Evolutionary conservation across 2,888 invertebrate species (phyloP).

Genomic region (Scelioninae gen. 1): DNA sequence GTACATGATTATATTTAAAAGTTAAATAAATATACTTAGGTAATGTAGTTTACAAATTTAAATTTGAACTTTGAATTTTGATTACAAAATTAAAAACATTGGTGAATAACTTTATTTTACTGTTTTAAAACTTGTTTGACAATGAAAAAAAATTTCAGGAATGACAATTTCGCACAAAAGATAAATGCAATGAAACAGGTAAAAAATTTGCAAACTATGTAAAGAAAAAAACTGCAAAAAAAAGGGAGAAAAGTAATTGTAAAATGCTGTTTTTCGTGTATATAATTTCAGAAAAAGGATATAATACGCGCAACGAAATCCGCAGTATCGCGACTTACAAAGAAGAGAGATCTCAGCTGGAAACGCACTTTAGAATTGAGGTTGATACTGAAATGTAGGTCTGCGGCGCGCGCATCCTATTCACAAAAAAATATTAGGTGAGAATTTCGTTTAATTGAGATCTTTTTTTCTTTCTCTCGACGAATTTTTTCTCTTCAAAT

Average conservation of each 20-base stretch:
- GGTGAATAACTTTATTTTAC: no score
- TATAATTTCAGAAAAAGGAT: slow-evolving; percentile 32
- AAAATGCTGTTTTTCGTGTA: slow-evolving; percentile 38
- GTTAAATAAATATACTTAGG: no score
- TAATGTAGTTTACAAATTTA: no score
- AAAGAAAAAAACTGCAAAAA: not conserved
- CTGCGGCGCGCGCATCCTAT: slow-evolving; percentile 34
- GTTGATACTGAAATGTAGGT: slow-evolving; percentile 56
- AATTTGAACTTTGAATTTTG: no score
- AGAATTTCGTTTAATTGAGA: slow-evolving; percentile 57
- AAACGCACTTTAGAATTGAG: slow-evolving; percentile 58
- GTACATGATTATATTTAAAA: no score
- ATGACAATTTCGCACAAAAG: not conserved
- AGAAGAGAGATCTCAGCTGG: slow-evolving; percentile 49
- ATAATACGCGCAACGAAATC: slow-evolving; percentile 35
- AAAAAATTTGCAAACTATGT: not conserved
- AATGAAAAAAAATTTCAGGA: not conserved
- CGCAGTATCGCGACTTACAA: slow-evolving; percentile 36
- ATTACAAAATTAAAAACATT: no score
- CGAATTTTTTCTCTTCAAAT: slow-evolving; percentile 29
- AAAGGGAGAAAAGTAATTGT: slow-evolving; percentile 14
- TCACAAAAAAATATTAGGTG: slow-evolving; percentile 51
- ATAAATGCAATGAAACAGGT: not conserved
- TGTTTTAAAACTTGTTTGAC: no score
- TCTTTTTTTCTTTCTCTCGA: slow-evolving; percentile 1